Percentiles rank a stretch among this genome's conserved stretches.
Conservation (phyloP, 2,888 invertebrate genomes). For the Ceriagrion tenellum region DNA sequence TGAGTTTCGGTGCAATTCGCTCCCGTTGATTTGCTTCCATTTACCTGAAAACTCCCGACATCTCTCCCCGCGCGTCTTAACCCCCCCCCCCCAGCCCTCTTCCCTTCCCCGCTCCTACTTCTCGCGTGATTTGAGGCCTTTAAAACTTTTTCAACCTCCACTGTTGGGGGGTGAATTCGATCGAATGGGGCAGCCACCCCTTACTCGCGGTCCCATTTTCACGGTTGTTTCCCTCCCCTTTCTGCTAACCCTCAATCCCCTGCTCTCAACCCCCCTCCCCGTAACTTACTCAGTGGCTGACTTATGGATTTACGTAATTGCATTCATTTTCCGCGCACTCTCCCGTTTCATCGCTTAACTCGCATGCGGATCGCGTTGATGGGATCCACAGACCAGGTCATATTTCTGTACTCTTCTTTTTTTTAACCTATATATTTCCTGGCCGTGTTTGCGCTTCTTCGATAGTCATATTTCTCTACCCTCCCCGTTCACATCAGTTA, state of each 20-base stretch:
- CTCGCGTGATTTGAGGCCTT: conserved; percentile 23
- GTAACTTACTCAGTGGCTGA: background rate
- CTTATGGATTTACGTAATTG: conserved; percentile 24
- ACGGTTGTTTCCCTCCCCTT: background rate
- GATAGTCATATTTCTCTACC: background rate
- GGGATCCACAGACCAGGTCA: background rate
- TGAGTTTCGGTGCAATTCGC: background rate
- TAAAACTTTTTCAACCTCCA: background rate
- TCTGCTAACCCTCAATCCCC: background rate
- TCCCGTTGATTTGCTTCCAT: background rate
- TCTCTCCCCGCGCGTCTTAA: background rate
- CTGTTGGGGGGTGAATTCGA: background rate
- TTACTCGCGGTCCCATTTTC: background rate
- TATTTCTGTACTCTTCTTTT: background rate
- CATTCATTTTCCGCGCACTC: background rate
- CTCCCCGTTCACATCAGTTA: background rate
- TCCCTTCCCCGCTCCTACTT: background rate
- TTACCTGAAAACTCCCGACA: background rate
- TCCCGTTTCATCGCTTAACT: background rate
- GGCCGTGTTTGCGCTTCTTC: background rate
- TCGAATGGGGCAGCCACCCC: background rate
- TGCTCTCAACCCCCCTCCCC: no score
- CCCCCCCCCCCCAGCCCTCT: background rate
- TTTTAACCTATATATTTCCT: background rate
- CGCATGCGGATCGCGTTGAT: background rate